phyloP scores from a whole-genome alignment of 2,797 vertebrate genomes.

The Perdix hodgsoniae region DNA sequence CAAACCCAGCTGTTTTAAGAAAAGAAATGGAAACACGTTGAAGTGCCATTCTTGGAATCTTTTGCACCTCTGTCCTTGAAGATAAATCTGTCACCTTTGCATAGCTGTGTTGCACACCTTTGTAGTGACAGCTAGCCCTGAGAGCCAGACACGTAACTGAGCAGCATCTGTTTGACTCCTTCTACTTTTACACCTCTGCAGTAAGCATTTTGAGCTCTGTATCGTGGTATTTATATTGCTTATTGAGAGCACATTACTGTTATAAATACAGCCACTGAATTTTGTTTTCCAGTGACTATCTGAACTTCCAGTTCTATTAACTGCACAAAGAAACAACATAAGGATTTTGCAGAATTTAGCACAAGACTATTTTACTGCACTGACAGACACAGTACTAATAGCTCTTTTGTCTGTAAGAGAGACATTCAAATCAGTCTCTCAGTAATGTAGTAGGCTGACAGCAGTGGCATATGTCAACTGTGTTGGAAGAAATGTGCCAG shows the following conservation, averaged over 20 bases:
- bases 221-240: not conserved
- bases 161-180: not conserved
- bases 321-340: not conserved
- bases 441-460: not conserved
- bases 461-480: not conserved
- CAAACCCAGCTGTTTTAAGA: not conserved
- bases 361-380: not conserved
- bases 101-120: not conserved
- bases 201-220: not conserved
- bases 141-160: not conserved
- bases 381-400: not conserved
- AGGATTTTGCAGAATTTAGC: not conserved
- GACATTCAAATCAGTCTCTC: not conserved
- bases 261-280: not conserved
- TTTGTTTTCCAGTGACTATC: not conserved
- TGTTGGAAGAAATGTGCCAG: not conserved
- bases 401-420: conserved; percentile 5
- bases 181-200: not conserved
- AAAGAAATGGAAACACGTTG: not conserved
- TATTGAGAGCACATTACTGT: not conserved
- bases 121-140: not conserved
- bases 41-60: not conserved
- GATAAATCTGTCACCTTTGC: not conserved
- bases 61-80: not conserved
- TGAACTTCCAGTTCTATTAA: not conserved